Conservation (phyloP, 2,113 vertebrate genomes). For the Myotis davidii region DNA sequence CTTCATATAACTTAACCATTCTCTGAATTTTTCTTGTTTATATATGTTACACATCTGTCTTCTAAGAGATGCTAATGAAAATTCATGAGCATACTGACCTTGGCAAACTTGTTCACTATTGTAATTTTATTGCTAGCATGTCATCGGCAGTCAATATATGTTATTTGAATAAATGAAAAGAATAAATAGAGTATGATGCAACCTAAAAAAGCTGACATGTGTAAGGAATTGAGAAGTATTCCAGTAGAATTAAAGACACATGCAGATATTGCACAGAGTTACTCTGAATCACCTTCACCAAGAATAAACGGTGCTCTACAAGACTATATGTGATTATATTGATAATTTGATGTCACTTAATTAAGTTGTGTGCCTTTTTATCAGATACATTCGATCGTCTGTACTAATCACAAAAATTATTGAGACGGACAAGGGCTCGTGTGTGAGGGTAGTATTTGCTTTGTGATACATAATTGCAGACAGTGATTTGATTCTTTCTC, state of each 20-base stretch:
- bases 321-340: not conserved
- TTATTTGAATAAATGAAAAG: not conserved
- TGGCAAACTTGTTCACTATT: not conserved
- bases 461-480: not conserved
- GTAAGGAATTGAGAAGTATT: not conserved
- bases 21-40: not conserved
- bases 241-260: not conserved
- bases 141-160: not conserved
- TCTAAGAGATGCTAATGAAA: not conserved
- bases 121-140: not conserved
- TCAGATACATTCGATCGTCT: not conserved
- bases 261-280: not conserved
- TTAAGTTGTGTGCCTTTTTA: not conserved
- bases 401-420: not conserved
- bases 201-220: not conserved
- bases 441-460: not conserved
- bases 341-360: not conserved
- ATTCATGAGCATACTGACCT: not conserved
- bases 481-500: not conserved
- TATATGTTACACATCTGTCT: not conserved
- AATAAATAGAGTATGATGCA: not conserved
- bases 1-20: not conserved
- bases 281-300: not conserved
- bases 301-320: not conserved
- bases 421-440: not conserved